Evolutionary conservation across 2,797 vertebrate genomes (phyloP).

Genomic region (Oreonectes daqikongensis): DNA sequence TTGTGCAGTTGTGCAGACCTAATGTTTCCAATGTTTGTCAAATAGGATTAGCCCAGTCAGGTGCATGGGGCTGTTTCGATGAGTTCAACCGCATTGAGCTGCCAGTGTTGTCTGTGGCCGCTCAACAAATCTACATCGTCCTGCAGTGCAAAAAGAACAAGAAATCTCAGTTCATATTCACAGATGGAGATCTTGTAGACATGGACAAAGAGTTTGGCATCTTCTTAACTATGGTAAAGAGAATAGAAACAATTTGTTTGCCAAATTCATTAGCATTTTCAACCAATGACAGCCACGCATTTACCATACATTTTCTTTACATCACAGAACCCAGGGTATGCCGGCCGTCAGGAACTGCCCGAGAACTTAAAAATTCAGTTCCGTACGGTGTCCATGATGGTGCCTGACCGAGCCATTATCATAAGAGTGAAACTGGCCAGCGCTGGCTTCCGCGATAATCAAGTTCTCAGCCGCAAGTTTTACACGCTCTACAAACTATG

Average conservation of each 20-base stretch:
- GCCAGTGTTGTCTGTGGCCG: slow-evolving; percentile 86
- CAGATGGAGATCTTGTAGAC: slow-evolving; percentile 80
- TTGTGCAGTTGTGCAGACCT: neutral
- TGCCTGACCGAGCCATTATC: slow-evolving; percentile 86
- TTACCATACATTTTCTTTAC: neutral
- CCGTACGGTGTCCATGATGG: slow-evolving; percentile 88
- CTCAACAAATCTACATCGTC: slow-evolving; percentile 87
- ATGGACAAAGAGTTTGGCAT: slow-evolving; percentile 88
- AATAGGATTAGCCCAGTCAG: slow-evolving; percentile 82
- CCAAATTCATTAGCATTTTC: neutral
- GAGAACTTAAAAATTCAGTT: slow-evolving; percentile 89
- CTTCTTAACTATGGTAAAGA: slow-evolving; percentile 86
- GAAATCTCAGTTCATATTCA: slow-evolving; percentile 79
- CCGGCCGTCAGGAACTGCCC: slow-evolving; percentile 85
- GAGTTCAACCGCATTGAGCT: slow-evolving; percentile 88
- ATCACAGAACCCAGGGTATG: slow-evolving; percentile 75
- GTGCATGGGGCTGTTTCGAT: slow-evolving; percentile 83
- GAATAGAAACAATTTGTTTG: neutral
- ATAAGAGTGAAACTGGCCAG: slow-evolving; percentile 89
- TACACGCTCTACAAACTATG: slow-evolving; percentile 87
- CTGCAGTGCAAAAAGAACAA: slow-evolving; percentile 77
- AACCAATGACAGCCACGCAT: neutral
- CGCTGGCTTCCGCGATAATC: slow-evolving; percentile 85
- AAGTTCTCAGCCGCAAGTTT: slow-evolving; percentile 84
- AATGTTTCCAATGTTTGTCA: slow-evolving; percentile 38